Evolutionary conservation across 1,140 invertebrate species (phyloP), one percentile per base, ranked within the genome.

Genomic region (Octopus sinensis): DNA sequence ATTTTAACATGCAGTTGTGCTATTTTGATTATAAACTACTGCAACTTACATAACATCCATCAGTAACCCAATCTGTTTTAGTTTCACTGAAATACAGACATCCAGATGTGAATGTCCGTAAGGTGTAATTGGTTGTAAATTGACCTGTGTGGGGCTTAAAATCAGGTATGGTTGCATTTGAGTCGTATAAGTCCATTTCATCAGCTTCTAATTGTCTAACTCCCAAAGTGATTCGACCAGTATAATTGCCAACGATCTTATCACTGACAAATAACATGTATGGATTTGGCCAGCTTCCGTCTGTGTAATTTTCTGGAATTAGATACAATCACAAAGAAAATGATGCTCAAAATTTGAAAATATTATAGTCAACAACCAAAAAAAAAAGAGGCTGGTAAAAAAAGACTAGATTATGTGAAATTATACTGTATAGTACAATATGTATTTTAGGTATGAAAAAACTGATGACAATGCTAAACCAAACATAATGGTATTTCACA

Each of bases 31-130:
- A 43, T 43, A 43, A 43, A 43, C 30, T 3, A 43, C 30, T 43
- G 30, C 30, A 73, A 73, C 82, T 84, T 82, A 90, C 87, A 76
- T 81, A 77, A 56, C 87, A 87, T 17, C 88, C 87, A 23, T 87
- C 79, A 0, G 84, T 82, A 9, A 78, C 78, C 87, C 87, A 89
- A 53, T 84, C 82, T 9, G 78, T 73, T 4, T 54, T 84, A 13
- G 68, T 51, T 62, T 84, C 84, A 68, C 85, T 79, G 7, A 83
- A 86, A 76, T 84, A 86, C 10, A 81, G 76, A 79, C 88, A 89
- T 10, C 82, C 82, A 0, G 86, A 79, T 4, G 83, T 80, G 53
- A 80, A 85, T 5, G 83, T 76, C 13, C 81, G 80, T 1, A 87
- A 51, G 54, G 82, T 83, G 80, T 86, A 86, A 23, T 85, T 83